Percentiles rank a stretch among this genome's conserved stretches.
Conservation (phyloP, 1,140 invertebrate genomes). For the Microplitis mediator region DNA sequence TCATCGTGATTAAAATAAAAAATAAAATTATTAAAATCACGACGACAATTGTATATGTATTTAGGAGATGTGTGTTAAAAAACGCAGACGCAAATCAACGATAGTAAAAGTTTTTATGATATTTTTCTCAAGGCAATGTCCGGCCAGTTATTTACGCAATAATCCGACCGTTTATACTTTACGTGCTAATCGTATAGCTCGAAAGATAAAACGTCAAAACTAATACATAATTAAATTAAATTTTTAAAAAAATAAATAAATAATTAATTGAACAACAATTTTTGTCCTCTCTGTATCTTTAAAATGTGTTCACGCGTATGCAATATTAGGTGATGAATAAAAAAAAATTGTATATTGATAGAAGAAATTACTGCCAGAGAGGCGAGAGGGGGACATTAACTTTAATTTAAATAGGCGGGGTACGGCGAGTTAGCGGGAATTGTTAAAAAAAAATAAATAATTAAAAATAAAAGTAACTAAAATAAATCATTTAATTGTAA, state of each 20-base stretch:
- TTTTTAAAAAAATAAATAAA: background rate
- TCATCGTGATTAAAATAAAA: no score
- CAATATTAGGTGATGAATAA: slow-evolving; percentile 44
- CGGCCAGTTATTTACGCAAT: slow-evolving; percentile 39
- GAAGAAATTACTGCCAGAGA: slow-evolving; percentile 6
- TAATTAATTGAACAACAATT: slow-evolving; percentile 1
- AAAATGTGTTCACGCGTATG: slow-evolving; percentile 47
- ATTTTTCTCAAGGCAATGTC: slow-evolving; percentile 31
- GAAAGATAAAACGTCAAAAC: background rate
- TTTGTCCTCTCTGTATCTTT: slow-evolving; percentile 20
- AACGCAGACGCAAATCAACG: slow-evolving; percentile 7
- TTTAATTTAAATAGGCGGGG: background rate
- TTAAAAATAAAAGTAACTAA: slow-evolving; percentile 16
- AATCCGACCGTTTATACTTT: slow-evolving; percentile 26
- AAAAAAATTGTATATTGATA: slow-evolving; percentile 39
- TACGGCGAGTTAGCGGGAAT: slow-evolving; percentile 5
- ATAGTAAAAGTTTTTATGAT: slow-evolving; percentile 6
- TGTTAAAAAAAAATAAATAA: slow-evolving; percentile 9
- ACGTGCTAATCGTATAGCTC: slow-evolving; percentile 5
- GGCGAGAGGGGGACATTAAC: background rate
- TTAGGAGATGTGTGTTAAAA: background rate
- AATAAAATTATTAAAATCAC: background rate
- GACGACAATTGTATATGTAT: background rate
- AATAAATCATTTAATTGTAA: slow-evolving; percentile 41
- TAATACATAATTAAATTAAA: slow-evolving; percentile 1